phyloP scores from a whole-genome alignment of 2,797 vertebrate genomes.

The Silurus lanzhouensis region DNA sequence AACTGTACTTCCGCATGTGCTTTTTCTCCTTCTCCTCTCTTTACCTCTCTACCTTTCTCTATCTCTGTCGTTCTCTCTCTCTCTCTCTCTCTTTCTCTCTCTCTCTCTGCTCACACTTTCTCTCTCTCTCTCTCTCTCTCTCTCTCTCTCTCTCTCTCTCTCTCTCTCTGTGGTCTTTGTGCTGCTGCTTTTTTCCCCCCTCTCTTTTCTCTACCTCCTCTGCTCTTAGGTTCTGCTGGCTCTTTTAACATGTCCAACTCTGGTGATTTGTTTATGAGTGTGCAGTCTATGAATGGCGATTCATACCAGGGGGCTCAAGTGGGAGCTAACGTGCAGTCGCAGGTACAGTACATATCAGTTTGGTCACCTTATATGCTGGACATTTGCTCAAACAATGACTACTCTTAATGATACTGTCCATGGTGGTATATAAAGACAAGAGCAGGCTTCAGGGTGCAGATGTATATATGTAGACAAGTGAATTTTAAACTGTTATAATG shows the following conservation, averaged over 20 bases:
- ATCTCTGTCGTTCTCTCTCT: conserved; percentile 62
- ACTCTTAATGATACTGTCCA: neutral
- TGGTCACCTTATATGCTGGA: conserved; percentile 21
- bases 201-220: conserved; percentile 51
- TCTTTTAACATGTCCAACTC: conserved; percentile 99
- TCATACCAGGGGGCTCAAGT: conserved; percentile 99
- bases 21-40: conserved; percentile 47
- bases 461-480: neutral
- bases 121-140: conserved; percentile 69
- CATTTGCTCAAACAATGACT: conserved; percentile 7
- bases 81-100: conserved; percentile 70
- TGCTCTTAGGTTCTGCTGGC: conserved; percentile 98
- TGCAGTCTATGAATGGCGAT: conserved; percentile 99
- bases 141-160: conserved; percentile 60
- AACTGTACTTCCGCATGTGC: conserved; percentile 75
- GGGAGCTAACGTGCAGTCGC: conserved; percentile 99
- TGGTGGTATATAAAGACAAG: conserved; percentile 30
- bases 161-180: conserved; percentile 66
- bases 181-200: conserved; percentile 72
- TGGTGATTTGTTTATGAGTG: conserved; percentile 99
- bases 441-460: conserved; percentile 30
- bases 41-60: neutral
- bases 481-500: conserved; percentile 1
- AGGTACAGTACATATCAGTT: conserved; percentile 70
- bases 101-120: conserved; percentile 60